Evolutionary conservation across 2,113 vertebrate species (phyloP).

Genomic region (Limnothrissa miodon): DNA sequence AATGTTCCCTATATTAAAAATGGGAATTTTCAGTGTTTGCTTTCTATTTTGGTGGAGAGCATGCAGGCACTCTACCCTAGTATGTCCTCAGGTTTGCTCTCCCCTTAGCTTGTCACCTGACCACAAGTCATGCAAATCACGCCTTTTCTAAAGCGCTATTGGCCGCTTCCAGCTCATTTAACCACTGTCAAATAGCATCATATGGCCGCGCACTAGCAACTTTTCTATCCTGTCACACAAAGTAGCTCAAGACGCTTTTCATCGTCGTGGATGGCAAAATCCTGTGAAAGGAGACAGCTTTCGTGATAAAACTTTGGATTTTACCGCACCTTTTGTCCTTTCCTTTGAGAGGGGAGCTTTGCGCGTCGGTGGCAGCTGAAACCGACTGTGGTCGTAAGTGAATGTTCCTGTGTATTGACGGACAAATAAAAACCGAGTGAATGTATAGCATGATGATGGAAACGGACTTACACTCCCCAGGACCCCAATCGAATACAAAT

Average conservation of each 20-base stretch:
- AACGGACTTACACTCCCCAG: conserved; percentile 92
- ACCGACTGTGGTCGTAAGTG: conserved; percentile 51
- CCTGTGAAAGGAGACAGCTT: conserved; percentile 33
- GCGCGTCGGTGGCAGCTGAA: conserved; percentile 30
- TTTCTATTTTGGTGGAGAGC: conserved; percentile 31
- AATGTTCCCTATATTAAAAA: conserved; percentile 21
- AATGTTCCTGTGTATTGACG: conserved; percentile 70
- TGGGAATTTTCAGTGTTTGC: conserved; percentile 47
- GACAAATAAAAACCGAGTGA: conserved; percentile 75
- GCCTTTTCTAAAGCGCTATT: conserved; percentile 78
- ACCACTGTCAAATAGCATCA: conserved; percentile 79
- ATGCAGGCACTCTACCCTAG: not conserved
- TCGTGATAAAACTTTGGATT: conserved; percentile 50
- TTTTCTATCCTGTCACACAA: conserved; percentile 58
- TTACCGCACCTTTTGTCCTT: conserved; percentile 34
- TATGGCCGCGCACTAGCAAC: conserved; percentile 77
- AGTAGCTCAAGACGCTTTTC: conserved; percentile 60
- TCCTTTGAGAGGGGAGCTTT: conserved; percentile 38
- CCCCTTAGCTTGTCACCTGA: conserved; percentile 52
- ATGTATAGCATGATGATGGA: conserved; percentile 99
- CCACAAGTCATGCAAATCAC: conserved; percentile 84
- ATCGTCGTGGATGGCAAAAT: conserved; percentile 58
- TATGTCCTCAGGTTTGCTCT: conserved; percentile 14
- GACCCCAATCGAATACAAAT: conserved; percentile 85
- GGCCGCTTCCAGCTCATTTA: conserved; percentile 85